Evolutionary conservation across 2,113 vertebrate species (phyloP).

Genomic region (Ariopsis seemanni): DNA sequence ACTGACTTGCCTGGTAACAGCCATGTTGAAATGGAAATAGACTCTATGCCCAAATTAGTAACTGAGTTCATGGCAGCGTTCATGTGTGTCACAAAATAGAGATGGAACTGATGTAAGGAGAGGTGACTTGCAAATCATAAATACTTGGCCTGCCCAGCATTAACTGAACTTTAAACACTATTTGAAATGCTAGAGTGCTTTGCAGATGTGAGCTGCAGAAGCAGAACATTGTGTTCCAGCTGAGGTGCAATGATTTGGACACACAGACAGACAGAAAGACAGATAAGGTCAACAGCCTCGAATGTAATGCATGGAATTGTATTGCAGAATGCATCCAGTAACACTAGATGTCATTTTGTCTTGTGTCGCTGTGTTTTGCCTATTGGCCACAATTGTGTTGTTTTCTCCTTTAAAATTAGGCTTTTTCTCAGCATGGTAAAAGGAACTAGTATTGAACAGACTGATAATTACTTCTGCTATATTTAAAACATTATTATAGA

Average conservation of each 20-base stretch:
- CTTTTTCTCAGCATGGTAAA: not conserved
- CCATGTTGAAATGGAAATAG: slow-evolving; percentile 21
- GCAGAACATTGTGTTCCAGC: not conserved
- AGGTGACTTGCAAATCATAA: not conserved
- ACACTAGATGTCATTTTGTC: not conserved
- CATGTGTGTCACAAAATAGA: not conserved
- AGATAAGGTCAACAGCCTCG: slow-evolving; percentile 4
- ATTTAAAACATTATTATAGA: not conserved
- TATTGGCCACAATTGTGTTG: not conserved
- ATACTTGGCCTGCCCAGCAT: not conserved
- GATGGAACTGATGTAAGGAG: not conserved
- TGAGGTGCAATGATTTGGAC: not conserved
- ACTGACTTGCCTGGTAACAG: slow-evolving; percentile 43
- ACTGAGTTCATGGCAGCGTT: not conserved
- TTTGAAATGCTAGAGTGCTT: not conserved
- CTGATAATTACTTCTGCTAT: not conserved
- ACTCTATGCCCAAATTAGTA: not conserved
- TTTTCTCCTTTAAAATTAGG: not conserved
- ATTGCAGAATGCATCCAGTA: not conserved
- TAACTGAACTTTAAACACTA: not conserved
- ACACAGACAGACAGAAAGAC: not conserved
- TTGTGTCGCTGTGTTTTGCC: not conserved
- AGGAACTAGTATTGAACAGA: not conserved
- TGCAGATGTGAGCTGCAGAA: not conserved
- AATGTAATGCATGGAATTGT: not conserved